These are phyloP conservation scores for Arvicanthis niloticus DNA, from an alignment of 2,113 vertebrate species.

Conservation along the genomic window DNA sequence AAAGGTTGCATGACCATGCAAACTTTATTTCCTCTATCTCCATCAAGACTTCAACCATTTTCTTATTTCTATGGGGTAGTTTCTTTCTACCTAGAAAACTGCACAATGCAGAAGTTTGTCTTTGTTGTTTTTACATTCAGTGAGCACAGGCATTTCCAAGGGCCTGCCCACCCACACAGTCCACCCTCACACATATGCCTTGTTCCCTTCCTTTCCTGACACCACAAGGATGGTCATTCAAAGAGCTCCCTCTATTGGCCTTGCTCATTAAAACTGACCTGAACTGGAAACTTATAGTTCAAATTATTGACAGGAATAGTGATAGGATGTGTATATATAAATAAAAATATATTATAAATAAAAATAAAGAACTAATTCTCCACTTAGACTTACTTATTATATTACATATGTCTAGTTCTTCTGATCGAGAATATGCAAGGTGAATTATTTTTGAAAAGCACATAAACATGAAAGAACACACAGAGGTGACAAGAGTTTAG, in stretches of 20 bases:
- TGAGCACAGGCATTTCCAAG: neutral
- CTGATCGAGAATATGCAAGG: neutral
- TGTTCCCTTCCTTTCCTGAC: neutral
- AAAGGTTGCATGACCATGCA: neutral
- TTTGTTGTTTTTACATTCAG: neutral
- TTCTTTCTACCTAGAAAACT: neutral
- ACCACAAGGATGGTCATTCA: neutral
- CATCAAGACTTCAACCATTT: neutral
- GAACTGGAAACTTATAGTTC: neutral
- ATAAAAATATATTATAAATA: neutral
- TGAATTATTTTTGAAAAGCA: neutral
- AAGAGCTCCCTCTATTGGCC: neutral
- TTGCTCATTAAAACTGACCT: neutral
- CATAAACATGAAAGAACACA: neutral
- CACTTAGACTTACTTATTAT: neutral
- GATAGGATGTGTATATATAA: neutral
- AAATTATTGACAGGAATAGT: neutral
- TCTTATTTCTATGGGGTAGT: neutral
- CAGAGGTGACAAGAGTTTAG: accelerated
- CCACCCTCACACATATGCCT: neutral
- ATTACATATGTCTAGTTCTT: neutral
- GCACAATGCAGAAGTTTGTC: neutral
- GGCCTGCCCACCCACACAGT: neutral
- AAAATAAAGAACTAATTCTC: too few species aligned
- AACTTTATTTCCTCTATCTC: neutral